Base-by-base conservation (phyloP, 2,797 vertebrate species). In the Ctenosaura bakeri region DNA sequence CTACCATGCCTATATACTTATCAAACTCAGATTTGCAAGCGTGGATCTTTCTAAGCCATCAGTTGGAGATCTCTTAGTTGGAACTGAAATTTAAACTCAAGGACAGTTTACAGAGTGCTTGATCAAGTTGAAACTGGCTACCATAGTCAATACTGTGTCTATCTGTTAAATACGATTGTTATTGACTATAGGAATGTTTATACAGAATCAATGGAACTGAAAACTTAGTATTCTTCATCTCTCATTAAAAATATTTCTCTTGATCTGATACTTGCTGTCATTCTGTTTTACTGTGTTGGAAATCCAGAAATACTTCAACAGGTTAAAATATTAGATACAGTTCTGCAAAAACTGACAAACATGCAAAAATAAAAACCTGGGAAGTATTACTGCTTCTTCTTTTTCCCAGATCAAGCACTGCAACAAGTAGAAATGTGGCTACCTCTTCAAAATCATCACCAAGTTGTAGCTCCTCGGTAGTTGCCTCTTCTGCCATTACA, bases 361-460 rank as follows among this genome's bases (percentile, higher is more conserved):
- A 69, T 29, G 32, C 86, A 89, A 88, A 0, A 82, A 46, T 46
- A 46, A 94, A 89, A 86, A 56, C 83, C 59, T 50, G 42, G 56
- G 73, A 18, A 87, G 73, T 93, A 62, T 90, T 92, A 8, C 90
- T 96, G 76, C 94, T 95, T 93, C 35, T 89, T 95, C 78, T 90
- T 95, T 62, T 95, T 95, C 92, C 79, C 97, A 99, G 99, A 97
- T 98, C 98, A 94, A 98, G 98, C 97, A 98, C 98, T 96, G 98
- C 98, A 91, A 97, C 98, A 96, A 98, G 98, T 92, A 98, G 99
- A 97, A 98, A 98, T 96, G 99, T 98, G 96, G 98, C 98, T 97
- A 99, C 98, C 97, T 98, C 99, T 97, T 98, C 98, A 95, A 99
- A 99, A 97, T 97, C 98, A 92, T 98, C 98, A 95, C 91, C 97